Evolutionary conservation across 2,113 vertebrate species (phyloP).

Genomic region (Equus quagga): DNA sequence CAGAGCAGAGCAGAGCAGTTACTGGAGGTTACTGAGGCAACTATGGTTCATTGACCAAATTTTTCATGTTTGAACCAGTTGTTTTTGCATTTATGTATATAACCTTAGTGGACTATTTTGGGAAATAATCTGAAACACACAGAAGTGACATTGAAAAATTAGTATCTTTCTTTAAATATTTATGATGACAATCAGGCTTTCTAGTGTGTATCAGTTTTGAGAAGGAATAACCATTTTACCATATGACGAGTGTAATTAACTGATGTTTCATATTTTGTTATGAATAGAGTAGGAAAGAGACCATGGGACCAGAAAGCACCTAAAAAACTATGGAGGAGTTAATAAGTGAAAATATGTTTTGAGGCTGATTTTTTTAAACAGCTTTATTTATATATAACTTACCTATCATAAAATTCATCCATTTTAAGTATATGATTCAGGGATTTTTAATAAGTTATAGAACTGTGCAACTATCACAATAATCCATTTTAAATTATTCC

Average conservation of each 20-base stretch:
- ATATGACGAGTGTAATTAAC: constrained; percentile 26
- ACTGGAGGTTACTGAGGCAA: constrained; percentile 22
- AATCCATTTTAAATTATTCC: constrained; percentile 6
- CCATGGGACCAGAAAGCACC: constrained; percentile 66
- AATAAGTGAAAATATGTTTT: constrained; percentile 78
- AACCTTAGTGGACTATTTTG: not conserved
- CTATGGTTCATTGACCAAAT: not conserved
- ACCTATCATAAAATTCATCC: not conserved
- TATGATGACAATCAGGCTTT: not conserved
- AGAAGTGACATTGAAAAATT: constrained; percentile 51
- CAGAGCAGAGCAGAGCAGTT: constrained; percentile 42
- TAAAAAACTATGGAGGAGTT: constrained; percentile 75
- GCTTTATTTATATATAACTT: not conserved
- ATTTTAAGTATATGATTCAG: not conserved
- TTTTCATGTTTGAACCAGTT: constrained; percentile 59
- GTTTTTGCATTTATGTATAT: constrained; percentile 1
- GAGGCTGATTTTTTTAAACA: constrained; percentile 72
- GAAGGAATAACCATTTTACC: not conserved
- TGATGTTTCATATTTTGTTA: constrained; percentile 72
- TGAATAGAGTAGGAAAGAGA: constrained; percentile 74
- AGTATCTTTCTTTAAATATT: constrained; percentile 11
- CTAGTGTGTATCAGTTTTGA: not conserved
- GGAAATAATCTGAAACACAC: constrained; percentile 21
- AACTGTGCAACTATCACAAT: not conserved
- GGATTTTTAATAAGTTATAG: constrained; percentile 4